Evolutionary conservation across 35 echinoderm and acorn worm species (phyloP).

Genomic region (Anneissia japonica): DNA sequence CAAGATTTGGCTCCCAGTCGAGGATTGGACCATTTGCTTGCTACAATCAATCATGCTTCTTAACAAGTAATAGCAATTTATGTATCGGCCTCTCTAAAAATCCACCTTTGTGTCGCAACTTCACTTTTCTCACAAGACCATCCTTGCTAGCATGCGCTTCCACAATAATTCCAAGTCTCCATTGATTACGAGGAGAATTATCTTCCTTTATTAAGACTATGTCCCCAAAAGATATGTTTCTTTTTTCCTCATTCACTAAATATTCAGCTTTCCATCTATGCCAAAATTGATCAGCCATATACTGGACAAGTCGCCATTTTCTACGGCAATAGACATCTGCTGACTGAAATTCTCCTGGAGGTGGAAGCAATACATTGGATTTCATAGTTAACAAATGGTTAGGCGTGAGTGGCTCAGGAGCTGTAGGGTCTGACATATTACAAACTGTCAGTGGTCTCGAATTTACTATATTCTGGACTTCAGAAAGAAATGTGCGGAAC

Average conservation of each 20-base stretch:
- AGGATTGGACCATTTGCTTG: too few species aligned
- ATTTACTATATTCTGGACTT: neutral
- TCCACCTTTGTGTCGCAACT: neutral
- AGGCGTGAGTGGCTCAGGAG: slow-evolving; percentile 39
- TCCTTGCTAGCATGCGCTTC: neutral
- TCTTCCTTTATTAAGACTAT: neutral
- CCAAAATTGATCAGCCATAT: slow-evolving; percentile 53
- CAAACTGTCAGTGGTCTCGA: neutral
- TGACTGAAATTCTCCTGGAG: slow-evolving; percentile 47
- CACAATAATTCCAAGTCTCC: neutral
- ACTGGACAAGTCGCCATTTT: slow-evolving; percentile 47
- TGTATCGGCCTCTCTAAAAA: neutral
- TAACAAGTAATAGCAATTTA: too few species aligned
- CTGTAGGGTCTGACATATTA: neutral
- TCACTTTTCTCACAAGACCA: neutral
- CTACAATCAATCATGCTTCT: too few species aligned
- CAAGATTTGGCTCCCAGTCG: too few species aligned
- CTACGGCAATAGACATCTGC: slow-evolving; percentile 27
- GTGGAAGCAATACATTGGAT: slow-evolving; percentile 45
- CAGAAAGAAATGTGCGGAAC: neutral
- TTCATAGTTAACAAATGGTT: slow-evolving; percentile 60
- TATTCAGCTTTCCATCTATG: slow-evolving; percentile 46
- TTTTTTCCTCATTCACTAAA: neutral
- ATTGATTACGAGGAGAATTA: neutral
- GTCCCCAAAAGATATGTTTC: neutral